Evolutionary conservation across 1,140 invertebrate species (phyloP).

Genomic region (Hycleus cichorii): DNA sequence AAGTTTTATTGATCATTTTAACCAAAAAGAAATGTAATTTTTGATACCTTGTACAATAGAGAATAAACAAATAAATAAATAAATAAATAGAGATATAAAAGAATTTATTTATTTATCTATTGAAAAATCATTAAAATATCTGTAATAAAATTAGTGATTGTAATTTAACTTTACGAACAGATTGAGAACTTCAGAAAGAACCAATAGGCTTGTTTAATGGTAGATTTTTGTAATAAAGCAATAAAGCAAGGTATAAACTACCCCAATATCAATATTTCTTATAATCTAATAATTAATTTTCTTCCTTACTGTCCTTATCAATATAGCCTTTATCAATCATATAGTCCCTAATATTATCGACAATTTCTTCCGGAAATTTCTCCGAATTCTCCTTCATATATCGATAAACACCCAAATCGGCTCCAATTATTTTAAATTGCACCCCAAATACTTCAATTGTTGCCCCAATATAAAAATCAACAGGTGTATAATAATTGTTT

Average conservation of each 20-base stretch:
- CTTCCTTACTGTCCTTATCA: conserved; percentile 41
- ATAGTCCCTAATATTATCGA: conserved; percentile 54
- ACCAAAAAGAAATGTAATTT: conserved; percentile 2
- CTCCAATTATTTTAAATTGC: conserved; percentile 59
- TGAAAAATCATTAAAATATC: conserved; percentile 33
- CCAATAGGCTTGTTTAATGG: too few relatives aligned
- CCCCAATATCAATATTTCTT: too few relatives aligned
- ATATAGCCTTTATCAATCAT: conserved; percentile 51
- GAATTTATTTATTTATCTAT: conserved; percentile 3
- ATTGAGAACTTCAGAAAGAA: too few relatives aligned
- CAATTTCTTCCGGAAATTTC: conserved; percentile 56
- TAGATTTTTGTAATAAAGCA: too few relatives aligned
- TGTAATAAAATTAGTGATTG: too few relatives aligned
- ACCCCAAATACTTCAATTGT: conserved; percentile 56
- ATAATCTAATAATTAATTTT: too few relatives aligned
- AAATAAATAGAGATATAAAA: too few relatives aligned
- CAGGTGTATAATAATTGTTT: conserved; percentile 56
- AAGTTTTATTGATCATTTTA: background rate
- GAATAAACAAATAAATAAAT: background rate
- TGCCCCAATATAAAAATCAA: conserved; percentile 62
- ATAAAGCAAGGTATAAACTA: too few relatives aligned
- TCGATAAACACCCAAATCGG: conserved; percentile 60
- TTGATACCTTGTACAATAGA: conserved; percentile 11
- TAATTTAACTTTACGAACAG: too few relatives aligned
- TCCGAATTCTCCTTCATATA: conserved; percentile 62